These are phyloP conservation scores for Anorthoa munda DNA, from an alignment of 2,888 invertebrate genomes.

Conservation along the genomic window DNA sequence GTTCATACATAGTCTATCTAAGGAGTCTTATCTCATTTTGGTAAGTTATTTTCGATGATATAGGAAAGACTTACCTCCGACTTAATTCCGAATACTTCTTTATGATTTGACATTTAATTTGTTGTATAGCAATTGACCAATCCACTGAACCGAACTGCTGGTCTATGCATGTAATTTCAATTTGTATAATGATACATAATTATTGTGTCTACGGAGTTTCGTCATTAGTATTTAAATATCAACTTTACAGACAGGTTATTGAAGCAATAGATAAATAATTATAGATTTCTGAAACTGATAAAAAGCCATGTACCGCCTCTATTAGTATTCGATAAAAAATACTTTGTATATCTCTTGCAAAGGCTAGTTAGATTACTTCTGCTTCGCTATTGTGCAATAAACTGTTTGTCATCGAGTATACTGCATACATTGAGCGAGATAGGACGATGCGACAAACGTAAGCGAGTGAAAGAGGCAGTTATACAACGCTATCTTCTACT, in stretches of 20 bases:
- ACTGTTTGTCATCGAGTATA: too few species aligned
- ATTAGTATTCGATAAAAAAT: not conserved
- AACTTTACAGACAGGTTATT: conserved; percentile 5
- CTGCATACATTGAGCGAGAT: too few species aligned
- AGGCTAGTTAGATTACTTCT: conserved; percentile 18
- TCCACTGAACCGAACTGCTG: not conserved
- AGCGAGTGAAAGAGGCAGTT: too few species aligned
- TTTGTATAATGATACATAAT: conserved; percentile 39
- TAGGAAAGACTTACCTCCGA: not conserved
- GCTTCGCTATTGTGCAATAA: not conserved
- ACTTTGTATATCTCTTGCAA: conserved; percentile 4
- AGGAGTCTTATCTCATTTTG: not conserved
- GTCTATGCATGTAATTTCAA: conserved; percentile 12
- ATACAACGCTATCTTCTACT: too few species aligned
- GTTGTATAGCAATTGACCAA: conserved; percentile 14
- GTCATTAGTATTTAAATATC: conserved; percentile 8
- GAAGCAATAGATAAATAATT: conserved; percentile 10
- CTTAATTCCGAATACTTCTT: not conserved
- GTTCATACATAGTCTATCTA: too few species aligned
- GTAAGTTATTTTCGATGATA: not conserved
- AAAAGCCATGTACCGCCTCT: not conserved
- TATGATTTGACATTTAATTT: not conserved
- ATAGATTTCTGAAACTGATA: conserved; percentile 9
- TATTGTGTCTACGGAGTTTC: conserved; percentile 28
- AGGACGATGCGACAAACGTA: too few species aligned